Evolutionary conservation across 2,888 invertebrate genomes (phyloP), one percentile per base, ranked within the genome.

Genomic region (Flabesymbios commensalis): DNA sequence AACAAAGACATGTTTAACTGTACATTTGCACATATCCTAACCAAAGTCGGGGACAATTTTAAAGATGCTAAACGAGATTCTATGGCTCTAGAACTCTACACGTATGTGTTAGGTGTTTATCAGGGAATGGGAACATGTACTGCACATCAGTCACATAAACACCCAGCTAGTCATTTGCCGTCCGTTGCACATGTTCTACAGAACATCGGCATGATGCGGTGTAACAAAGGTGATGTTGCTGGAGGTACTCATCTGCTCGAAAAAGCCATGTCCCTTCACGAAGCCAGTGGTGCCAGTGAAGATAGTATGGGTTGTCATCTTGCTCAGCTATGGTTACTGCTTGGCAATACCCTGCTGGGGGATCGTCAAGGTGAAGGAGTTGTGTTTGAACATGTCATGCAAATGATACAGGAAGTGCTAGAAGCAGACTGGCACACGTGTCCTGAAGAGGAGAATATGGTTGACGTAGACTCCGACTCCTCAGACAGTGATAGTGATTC

Each of bases 321-420:
- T 29, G 77, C 79, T 3, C 65, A 75, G 4, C 74, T 77, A 3
- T 72, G 78, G 57, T 73, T 76, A 22, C 76, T 78, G 62, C 71
- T 80, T 19, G 81, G 81, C 17, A 77, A 78, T 59, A 78, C 78
- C 3, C 78, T 77, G 59, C 72, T 78, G 55, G 71, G 72, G 3
- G 75, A 78, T 3, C 74, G 73, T 29, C 70, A 74, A 47, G 70
- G 75, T 57, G 75, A 76, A 32, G 76, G 77, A 39, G 71, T 74
- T 19, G 70, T 80, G 5, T 76, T 74, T 56, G 74, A 76, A 28
- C 73, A 76, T 49, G 74, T 79, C 3, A 79, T 79, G 71, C 66
- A 56, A 56, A 55, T 61, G 22, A 63, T 63, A 33, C 45, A 61
- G 19, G 64, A 64, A 26, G 41, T 47, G 29, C 33, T 67, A n/a